Percentiles rank a stretch among this genome's conserved stretches.
These are phyloP conservation scores for Heliothis peltigera DNA, from an alignment of 2,888 invertebrate genomes.

Conservation along the genomic window DNA sequence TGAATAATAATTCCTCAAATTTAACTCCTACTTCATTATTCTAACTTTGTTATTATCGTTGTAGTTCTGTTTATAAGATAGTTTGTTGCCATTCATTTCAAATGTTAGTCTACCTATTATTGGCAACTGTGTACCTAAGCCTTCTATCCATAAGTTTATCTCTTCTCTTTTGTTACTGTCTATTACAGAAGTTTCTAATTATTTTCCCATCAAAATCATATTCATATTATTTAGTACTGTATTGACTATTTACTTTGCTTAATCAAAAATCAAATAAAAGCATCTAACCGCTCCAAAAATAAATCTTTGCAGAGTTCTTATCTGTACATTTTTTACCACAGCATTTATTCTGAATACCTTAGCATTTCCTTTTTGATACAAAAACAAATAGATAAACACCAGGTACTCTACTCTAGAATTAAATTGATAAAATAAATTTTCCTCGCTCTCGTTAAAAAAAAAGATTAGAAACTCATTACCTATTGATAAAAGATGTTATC, in stretches of 20 bases:
- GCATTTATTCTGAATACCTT: conserved; percentile 8
- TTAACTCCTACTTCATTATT: too few species aligned
- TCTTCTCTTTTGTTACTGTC: too few species aligned
- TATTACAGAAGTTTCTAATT: too few species aligned
- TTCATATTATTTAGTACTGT: too few species aligned
- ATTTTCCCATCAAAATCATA: too few species aligned
- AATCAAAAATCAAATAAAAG: not conserved
- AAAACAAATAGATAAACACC: not conserved
- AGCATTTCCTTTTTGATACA: not conserved
- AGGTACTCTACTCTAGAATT: not conserved
- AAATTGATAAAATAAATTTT: conserved; percentile 12
- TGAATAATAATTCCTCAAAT: too few species aligned
- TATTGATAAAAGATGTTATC: not conserved
- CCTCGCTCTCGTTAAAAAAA: conserved; percentile 2
- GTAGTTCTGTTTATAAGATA: too few species aligned
- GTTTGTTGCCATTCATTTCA: too few species aligned
- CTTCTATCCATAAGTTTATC: too few species aligned
- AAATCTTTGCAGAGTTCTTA: not conserved
- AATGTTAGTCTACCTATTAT: too few species aligned
- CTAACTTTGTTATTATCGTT: too few species aligned
- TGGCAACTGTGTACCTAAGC: too few species aligned
- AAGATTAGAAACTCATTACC: conserved; percentile 6
- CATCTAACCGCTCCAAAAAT: not conserved
- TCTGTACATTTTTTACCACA: not conserved
- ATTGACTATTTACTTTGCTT: not conserved